Evolutionary conservation across 2,113 vertebrate species (phyloP).

Genomic region (Gymnogyps californianus): DNA sequence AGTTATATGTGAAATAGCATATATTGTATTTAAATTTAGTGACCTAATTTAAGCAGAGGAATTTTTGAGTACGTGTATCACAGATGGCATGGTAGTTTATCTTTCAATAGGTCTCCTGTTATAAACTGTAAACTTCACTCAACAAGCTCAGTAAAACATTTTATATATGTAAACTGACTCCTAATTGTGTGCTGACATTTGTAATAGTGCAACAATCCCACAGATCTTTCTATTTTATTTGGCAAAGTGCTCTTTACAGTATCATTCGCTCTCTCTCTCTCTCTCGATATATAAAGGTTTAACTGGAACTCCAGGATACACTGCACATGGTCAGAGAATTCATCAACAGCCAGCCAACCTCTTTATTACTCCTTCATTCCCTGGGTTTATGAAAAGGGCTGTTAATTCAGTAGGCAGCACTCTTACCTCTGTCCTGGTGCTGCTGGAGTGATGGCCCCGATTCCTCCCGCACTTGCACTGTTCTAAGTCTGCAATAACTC

Average conservation of each 20-base stretch:
- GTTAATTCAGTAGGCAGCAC: slow-evolving; percentile 2
- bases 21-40: neutral
- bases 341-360: neutral
- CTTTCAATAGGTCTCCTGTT: neutral
- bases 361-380: slow-evolving; percentile 1
- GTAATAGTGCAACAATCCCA: neutral
- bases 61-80: neutral
- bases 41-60: neutral
- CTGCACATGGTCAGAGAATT: neutral
- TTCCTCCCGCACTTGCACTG: neutral
- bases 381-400: neutral
- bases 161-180: neutral
- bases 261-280: neutral
- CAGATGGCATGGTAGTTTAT: neutral
- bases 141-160: neutral
- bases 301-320: slow-evolving; percentile 12
- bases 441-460: neutral
- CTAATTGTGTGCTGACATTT: slow-evolving; percentile 14
- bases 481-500: neutral
- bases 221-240: neutral
- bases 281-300: slow-evolving; percentile 5
- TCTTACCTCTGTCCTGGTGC: neutral
- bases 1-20: neutral
- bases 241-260: slow-evolving; percentile 7
- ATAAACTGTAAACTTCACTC: neutral